Base-by-base conservation (phyloP, 2,888 invertebrate species). In the Lasiommata megera region DNA sequence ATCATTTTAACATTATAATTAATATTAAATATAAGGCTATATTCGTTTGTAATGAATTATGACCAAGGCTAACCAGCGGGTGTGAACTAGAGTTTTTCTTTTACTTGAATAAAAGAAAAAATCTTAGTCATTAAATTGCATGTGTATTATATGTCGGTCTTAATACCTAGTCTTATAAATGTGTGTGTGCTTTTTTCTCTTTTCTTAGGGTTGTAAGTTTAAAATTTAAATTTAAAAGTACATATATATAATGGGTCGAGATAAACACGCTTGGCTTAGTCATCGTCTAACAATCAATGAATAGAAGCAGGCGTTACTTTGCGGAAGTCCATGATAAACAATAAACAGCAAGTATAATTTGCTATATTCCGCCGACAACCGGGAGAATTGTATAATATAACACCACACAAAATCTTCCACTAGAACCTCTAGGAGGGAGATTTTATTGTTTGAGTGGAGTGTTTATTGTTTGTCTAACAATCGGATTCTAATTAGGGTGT, bases 81-180 rank as follows among this genome's bases (percentile, higher is more conserved):
- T 31, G 29, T 38, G 16, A 40, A 9, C n/a, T 36, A 34, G 40
- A 7, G 37, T 37, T 54, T 48, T 54, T 47, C 37, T 57, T 54
- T 57, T 54, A 48, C n/a, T 23, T 7, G 11, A n/a, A 46, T 23
- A 31, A 46, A 36, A 51, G 54, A 54, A 54, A 57, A 54, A 51
- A 1, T 34, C 31, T 34, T 11, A 12, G 16, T 36, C 6, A 29
- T 40, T 11, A 46, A 34, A 47, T 11, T 53, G 56, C 54, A 60
- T 54, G 41, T 17, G 34, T 54, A n/a, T n/a, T 44, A 17, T 12
- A 50, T 57, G 46, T 57, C 46, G 51, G 50, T 54, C 57, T 53
- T 70, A 69, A 48, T n/a, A n/a, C n/a, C 59, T 70, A 69, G 68
- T 69, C 62, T 65, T 56, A 51, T 60, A 55, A n/a, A n/a, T n/a